Conservation (phyloP, 2,888 invertebrate species). For the Chydorus sphaericus region DNA sequence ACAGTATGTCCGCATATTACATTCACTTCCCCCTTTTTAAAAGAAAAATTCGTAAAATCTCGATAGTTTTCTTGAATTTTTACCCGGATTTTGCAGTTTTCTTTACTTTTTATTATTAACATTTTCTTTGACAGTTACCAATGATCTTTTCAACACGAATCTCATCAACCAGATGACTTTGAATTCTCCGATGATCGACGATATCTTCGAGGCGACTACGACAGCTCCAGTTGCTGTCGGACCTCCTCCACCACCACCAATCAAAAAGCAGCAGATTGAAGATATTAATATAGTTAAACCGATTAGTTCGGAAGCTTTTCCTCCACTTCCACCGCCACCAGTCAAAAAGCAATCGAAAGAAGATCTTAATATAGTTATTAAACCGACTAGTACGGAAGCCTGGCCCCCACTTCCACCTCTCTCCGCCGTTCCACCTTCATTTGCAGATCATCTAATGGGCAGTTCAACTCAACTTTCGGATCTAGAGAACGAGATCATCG, state of each 20-base stretch:
- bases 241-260: background rate
- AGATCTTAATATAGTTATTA: background rate
- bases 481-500: conserved; percentile 8
- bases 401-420: no score
- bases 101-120: background rate
- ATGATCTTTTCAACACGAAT: background rate
- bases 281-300: background rate
- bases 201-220: background rate
- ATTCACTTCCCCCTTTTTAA: no score
- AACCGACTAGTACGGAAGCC: background rate
- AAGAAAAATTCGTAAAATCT: no score
- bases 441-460: background rate
- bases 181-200: background rate
- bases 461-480: background rate
- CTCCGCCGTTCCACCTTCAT: no score
- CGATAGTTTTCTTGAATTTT: no score
- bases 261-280: conserved; percentile 7
- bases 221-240: background rate
- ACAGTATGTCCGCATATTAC: no score
- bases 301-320: background rate
- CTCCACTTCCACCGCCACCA: no score
- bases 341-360: no score
- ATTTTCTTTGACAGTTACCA: background rate
- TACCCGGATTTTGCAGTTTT: no score
- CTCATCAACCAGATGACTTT: background rate